Percentiles rank a stretch among this genome's conserved stretches.
These are phyloP conservation scores for Hydrozoanthus gracilis DNA, from an alignment of 92 coral and sea anemone genomes.

Conservation along the genomic window DNA sequence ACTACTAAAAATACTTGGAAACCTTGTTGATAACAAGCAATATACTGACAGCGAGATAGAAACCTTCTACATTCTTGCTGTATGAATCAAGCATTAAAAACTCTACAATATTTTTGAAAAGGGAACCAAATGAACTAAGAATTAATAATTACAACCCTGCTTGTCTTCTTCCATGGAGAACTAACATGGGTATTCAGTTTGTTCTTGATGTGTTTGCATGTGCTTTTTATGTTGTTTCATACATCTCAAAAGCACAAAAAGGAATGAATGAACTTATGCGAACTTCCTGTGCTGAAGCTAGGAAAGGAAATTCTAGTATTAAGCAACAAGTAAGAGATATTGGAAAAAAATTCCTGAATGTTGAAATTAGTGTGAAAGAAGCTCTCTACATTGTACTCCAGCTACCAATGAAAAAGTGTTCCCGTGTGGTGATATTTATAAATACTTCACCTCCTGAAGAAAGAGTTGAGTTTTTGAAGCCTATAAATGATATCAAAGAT, in stretches of 20 bases:
- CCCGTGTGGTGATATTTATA: constrained; percentile 46
- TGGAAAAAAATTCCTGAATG: constrained; percentile 41
- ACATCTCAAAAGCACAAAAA: constrained; percentile 78
- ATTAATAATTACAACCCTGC: no score
- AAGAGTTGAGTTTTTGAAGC: not conserved
- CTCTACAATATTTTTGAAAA: constrained; percentile 64
- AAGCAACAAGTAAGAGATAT: not conserved
- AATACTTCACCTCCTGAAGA: constrained; percentile 61
- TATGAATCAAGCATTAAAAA: constrained; percentile 51
- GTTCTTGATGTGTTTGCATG: constrained; percentile 75
- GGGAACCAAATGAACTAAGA: constrained; percentile 33
- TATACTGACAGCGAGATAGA: no score
- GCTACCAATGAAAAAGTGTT: constrained; percentile 62
- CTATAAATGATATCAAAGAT: constrained; percentile 54
- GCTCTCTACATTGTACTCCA: constrained; percentile 59
- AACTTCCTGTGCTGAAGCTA: constrained; percentile 68
- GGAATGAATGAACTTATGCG: constrained; percentile 72
- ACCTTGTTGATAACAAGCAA: constrained; percentile 48
- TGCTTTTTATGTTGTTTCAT: constrained; percentile 67
- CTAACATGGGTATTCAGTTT: constrained; percentile 29
- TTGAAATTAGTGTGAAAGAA: constrained; percentile 50
- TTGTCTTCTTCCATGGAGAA: constrained; percentile 62
- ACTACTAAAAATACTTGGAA: constrained; percentile 62
- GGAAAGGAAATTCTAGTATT: constrained; percentile 20
- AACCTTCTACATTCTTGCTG: constrained; percentile 68